Base-by-base conservation (phyloP, 2,797 vertebrate genomes). In the Mormyrops boulengeri region DNA sequence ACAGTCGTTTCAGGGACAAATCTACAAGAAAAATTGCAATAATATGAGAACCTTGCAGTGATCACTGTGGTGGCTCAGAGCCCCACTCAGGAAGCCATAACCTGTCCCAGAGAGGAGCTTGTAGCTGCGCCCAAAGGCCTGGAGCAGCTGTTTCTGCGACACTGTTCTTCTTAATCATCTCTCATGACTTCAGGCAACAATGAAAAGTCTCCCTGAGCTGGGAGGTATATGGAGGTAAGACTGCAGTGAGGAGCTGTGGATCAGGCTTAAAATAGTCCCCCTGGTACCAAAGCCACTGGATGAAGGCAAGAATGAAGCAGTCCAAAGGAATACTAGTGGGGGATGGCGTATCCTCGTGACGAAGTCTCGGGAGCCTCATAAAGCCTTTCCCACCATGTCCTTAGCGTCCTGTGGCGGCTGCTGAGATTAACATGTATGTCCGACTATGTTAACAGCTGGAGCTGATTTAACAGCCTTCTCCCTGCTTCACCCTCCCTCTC, bases 181-280 rank as follows among this genome's bases (percentile, higher is more conserved):
- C 44, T 62, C 80, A 38, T 17, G 41, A 88, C 53, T 90, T 30
- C 86, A 62, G 82, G 82, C 82, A 26, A 85, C 47, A 50, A 73
- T 85, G 82, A 49, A 62, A 85, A 88, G 41, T 88, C n/a, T 60
- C 41, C 88, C 69, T 34, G 69, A 49, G 22, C 22, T 19, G 19
- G 38, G 26, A 55, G 85, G 47, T 53, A 86, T 49, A 50, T 4
- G n/a, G 26, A 86, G 84, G 50, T 86, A 53, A 87, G 17, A 57
- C 89, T 84, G 69, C 66, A 87, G 85, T 2, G 34, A 53, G 19
- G 38, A 77, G 8, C 47, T 26, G 34, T 44, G 19, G 66, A 89
- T 41, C 52, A 26, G 30, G 87, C 41, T 17, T 69, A 84, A 49
- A 80, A 80, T 80, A 80, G 73, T 17, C 17, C 12, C 57, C 22